These are phyloP conservation scores for Addax nasomaculatus DNA, from an alignment of 2,113 vertebrate species.

Conservation along the genomic window DNA sequence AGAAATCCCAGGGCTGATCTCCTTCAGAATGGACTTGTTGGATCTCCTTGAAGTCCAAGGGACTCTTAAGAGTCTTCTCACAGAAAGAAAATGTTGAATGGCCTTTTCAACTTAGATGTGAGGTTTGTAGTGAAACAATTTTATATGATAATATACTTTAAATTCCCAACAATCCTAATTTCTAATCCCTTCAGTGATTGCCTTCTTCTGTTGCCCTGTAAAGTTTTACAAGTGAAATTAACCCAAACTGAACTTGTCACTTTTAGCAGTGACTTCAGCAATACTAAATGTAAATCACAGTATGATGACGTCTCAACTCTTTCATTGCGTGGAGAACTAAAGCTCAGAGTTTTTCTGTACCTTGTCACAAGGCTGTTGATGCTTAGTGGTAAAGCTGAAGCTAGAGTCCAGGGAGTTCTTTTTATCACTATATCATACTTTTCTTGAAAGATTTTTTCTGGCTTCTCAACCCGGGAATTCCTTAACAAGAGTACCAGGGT, in stretches of 20 bases:
- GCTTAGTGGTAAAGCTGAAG: neutral
- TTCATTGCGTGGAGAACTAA: neutral
- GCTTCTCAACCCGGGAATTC: neutral
- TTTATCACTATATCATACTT: neutral
- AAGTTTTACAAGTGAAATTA: neutral
- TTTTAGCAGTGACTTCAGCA: neutral
- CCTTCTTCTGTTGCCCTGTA: neutral
- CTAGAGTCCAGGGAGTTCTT: neutral
- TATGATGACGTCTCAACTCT: neutral
- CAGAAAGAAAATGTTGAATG: neutral
- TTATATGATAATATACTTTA: neutral
- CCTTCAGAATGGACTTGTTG: no score
- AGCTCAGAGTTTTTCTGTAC: neutral
- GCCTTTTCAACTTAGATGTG: neutral
- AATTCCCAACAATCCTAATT: neutral
- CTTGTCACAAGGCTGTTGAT: neutral
- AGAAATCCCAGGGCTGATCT: no score
- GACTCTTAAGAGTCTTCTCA: neutral
- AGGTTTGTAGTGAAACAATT: neutral
- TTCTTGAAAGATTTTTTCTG: neutral
- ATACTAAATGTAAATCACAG: neutral
- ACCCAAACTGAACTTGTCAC: neutral
- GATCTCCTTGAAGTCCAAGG: no score
- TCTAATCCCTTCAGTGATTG: neutral
- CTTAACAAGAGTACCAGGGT: neutral